Evolutionary conservation across 37 sponge, comb jelly and placozoan species (phyloP).

Genomic region (Aphrocallistes beatrix): DNA sequence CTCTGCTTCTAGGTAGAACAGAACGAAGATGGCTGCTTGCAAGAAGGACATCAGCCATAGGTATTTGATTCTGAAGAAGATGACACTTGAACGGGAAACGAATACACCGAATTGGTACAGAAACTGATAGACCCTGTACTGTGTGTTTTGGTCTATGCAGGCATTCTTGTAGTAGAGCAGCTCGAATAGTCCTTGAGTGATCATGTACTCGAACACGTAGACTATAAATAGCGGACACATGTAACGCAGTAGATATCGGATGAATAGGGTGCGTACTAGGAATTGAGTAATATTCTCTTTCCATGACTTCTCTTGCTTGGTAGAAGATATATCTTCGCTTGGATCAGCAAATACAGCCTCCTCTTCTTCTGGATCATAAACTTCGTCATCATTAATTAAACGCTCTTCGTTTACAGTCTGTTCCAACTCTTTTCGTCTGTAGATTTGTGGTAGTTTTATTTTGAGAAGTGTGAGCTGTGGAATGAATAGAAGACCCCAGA

Average conservation of each 20-base stretch:
- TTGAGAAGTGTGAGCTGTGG: background rate
- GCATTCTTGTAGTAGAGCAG: slow-evolving; percentile 50
- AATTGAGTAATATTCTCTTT: no score
- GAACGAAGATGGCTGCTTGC: slow-evolving; percentile 36
- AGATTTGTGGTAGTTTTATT: slow-evolving; percentile 15
- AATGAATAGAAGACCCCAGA: background rate
- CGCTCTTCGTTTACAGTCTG: background rate
- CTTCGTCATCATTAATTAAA: slow-evolving; percentile 19
- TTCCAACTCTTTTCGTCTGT: background rate
- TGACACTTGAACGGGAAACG: slow-evolving; percentile 72
- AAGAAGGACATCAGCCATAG: slow-evolving; percentile 59
- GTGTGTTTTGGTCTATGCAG: slow-evolving; percentile 42
- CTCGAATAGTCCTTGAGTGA: slow-evolving; percentile 77
- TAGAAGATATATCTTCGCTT: background rate
- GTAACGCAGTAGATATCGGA: slow-evolving; percentile 33
- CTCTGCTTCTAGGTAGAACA: slow-evolving; percentile 47
- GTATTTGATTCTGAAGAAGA: slow-evolving; percentile 38
- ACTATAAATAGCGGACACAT: slow-evolving; percentile 80
- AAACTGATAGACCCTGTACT: slow-evolving; percentile 73
- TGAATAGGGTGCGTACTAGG: background rate
- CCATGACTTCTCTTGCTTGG: background rate
- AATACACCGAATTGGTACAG: slow-evolving; percentile 82
- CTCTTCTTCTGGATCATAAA: background rate
- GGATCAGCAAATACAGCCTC: background rate
- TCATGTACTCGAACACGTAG: slow-evolving; percentile 73